Conservation (phyloP, 2,888 invertebrate genomes). For the Sminthurides aquaticus region DNA sequence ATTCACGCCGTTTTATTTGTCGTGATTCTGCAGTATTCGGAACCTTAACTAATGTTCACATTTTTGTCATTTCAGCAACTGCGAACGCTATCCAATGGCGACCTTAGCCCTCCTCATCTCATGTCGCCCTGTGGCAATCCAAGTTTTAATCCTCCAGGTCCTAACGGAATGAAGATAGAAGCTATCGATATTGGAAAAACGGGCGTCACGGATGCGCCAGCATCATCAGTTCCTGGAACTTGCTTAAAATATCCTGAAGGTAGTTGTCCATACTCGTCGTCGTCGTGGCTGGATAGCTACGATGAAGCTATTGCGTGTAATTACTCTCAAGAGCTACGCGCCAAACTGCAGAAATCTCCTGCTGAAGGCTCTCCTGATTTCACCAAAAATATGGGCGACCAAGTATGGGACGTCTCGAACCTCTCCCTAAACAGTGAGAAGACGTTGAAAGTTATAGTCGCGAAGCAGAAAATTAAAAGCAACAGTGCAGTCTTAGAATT, state of each 20-base stretch:
- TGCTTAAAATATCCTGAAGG: background rate
- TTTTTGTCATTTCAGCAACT: constrained; percentile 34
- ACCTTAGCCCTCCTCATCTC: constrained; percentile 41
- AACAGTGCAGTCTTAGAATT: constrained; percentile 75
- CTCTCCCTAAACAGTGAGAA: constrained; percentile 35
- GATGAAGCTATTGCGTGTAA: constrained; percentile 88
- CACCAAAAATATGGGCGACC: constrained; percentile 21
- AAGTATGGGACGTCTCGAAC: constrained; percentile 34
- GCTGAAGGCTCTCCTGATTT: constrained; percentile 29
- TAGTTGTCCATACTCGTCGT: constrained; percentile 23
- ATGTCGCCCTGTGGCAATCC: constrained; percentile 22
- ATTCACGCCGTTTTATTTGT: too few relatives aligned
- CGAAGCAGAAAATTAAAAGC: constrained; percentile 63
- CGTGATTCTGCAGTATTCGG: too few relatives aligned
- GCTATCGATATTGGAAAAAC: background rate
- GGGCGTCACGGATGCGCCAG: background rate
- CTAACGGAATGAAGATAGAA: background rate
- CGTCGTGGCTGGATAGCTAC: constrained; percentile 80
- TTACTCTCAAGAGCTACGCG: constrained; percentile 83
- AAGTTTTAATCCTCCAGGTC: too few relatives aligned
- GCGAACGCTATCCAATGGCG: constrained; percentile 39
- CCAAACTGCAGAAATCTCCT: constrained; percentile 60
- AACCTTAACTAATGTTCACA: too few relatives aligned
- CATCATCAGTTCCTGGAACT: too few relatives aligned
- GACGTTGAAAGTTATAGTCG: constrained; percentile 60